Conservation (phyloP, 2,797 vertebrate genomes). For the Pseudochirops cupreus region DNA sequence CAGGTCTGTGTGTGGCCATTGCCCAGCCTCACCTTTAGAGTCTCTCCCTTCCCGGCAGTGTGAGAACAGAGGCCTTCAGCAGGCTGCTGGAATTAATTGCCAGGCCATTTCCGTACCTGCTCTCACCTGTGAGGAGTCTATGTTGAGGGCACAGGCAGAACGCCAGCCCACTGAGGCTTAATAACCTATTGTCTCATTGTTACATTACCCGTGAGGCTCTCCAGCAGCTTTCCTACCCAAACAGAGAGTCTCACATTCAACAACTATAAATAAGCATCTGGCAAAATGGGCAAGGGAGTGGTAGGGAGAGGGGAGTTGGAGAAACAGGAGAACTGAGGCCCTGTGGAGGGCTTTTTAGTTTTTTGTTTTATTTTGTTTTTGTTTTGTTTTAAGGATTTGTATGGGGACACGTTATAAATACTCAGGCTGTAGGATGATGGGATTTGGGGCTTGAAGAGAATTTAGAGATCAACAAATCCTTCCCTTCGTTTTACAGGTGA, state of each 20-base stretch:
- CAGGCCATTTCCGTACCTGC: background rate
- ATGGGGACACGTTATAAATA: background rate
- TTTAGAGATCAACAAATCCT: background rate
- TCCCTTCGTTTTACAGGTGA: background rate
- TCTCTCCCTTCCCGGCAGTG: background rate
- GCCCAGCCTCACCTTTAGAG: background rate
- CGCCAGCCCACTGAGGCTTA: constrained; percentile 55
- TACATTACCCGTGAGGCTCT: constrained; percentile 26
- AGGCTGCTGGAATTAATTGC: background rate
- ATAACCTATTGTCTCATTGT: constrained; percentile 63
- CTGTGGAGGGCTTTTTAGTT: background rate
- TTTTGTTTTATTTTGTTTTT: background rate
- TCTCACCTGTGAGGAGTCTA: background rate
- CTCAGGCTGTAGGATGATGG: background rate
- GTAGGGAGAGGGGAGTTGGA: background rate
- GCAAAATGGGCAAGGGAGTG: constrained; percentile 33
- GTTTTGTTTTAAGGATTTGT: background rate
- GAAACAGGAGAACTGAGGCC: background rate
- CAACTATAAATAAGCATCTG: constrained; percentile 9
- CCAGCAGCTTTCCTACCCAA: accelerated
- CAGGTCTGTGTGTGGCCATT: background rate
- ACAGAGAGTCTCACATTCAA: background rate
- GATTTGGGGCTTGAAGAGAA: background rate
- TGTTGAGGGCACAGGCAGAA: constrained; percentile 15
- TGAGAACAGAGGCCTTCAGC: background rate